Base-by-base conservation (phyloP, 2,888 invertebrate species). In the Melieria crassipennis region DNA sequence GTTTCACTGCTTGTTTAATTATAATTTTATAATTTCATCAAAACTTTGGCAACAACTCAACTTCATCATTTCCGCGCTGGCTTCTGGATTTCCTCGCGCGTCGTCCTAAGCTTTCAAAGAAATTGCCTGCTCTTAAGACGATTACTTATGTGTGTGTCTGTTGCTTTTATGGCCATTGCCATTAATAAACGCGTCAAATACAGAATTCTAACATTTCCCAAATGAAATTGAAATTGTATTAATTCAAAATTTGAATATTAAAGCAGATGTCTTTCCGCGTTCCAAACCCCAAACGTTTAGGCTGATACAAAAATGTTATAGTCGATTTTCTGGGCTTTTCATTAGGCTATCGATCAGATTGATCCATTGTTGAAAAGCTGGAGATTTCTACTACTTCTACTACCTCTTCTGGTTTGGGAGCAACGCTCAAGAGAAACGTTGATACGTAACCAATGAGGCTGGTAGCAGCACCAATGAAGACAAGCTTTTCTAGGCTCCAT, bases 1-100 rank as follows among this genome's bases (percentile, higher is more conserved):
- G 80, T 81, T 83, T 78, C 77, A 75, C 78, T 74, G 79, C 73
- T 71, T 75, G 80, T 82, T 82, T 81, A 77, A 79, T 79, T 80
- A 80, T 79, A 78, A 76, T 77, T 77, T 75, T 72, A 76, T 77
- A 75, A 77, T 75, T 75, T 77, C 74, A 77, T 77, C 73, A 77
- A 66, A 50, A 65, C 56, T 69, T 69, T 69, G 46, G 63, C 48
- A 69, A 69, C 61, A 56, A 60, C 67, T 60, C 61, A 61, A 67
- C 69, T 69, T 56, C 56, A 63, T 47, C 48, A n/a, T 9, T 13
- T 48, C 48, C 48, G n/a, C 50, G 43, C 52, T 67, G 67, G 52
- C 61, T 61, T 45, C 67, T 61, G 11, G 16, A 60, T 30, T 67
- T 61, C 10, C 60, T 13, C 11, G 10, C 11, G 43, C 11, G 16